A percentile compares a stretch with the other conserved stretches of the same genome.
Conservation (phyloP, 1,140 invertebrate species). For the Hylyphantes graminicola region DNA sequence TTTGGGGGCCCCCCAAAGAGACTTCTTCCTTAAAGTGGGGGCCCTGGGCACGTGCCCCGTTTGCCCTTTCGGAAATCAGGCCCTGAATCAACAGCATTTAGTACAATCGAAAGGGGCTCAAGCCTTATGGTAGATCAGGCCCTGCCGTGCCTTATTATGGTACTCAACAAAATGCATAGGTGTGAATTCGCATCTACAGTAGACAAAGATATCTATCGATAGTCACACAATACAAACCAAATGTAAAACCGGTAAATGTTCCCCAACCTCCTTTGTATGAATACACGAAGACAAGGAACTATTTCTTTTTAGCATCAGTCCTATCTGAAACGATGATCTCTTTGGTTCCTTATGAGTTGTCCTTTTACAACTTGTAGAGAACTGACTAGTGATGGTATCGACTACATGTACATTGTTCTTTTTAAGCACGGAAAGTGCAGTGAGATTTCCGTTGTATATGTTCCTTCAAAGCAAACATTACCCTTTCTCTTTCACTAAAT, state of each 20-base stretch:
- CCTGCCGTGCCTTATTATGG: neutral
- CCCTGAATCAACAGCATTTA: too few species aligned
- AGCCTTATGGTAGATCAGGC: neutral
- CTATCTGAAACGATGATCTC: constrained; percentile 32
- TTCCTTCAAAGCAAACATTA: neutral
- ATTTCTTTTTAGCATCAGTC: constrained; percentile 32
- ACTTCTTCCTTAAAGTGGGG: too few species aligned
- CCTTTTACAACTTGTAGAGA: constrained; percentile 24
- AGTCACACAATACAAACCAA: neutral
- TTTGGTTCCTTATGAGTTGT: constrained; percentile 12
- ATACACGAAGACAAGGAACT: constrained; percentile 50
- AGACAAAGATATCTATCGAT: constrained; percentile 14
- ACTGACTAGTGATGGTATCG: constrained; percentile 39
- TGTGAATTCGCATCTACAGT: neutral
- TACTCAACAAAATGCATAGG: neutral
- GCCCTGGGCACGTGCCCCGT: too few species aligned
- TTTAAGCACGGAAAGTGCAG: constrained; percentile 51
- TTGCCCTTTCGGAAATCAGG: too few species aligned
- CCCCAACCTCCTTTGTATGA: constrained; percentile 1
- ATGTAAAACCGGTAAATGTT: neutral
- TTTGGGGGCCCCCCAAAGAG: too few species aligned
- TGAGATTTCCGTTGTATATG: neutral
- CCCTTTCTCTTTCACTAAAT: neutral
- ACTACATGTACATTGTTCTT: constrained; percentile 18
- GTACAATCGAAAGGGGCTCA: too few species aligned